Evolutionary conservation across 2,797 vertebrate species (phyloP).

Genomic region (Esox masquinongy): DNA sequence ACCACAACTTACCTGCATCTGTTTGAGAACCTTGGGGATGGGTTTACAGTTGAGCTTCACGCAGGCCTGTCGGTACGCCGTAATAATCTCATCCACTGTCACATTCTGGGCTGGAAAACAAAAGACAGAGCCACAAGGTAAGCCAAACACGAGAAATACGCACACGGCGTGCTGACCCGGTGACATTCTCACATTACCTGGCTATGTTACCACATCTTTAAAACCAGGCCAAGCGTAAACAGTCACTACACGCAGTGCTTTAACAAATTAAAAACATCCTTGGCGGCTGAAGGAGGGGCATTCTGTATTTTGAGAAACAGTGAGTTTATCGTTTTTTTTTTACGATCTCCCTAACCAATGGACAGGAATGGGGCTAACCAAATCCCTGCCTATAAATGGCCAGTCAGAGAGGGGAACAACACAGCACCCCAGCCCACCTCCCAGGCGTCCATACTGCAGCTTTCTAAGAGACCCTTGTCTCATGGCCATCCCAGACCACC

Average conservation of each 20-base stretch:
- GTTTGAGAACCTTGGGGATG: constrained; percentile 88
- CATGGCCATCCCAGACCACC: neutral
- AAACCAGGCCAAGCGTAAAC: neutral
- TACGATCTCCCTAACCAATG: neutral
- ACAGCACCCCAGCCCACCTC: neutral
- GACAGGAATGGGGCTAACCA: neutral
- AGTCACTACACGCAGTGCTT: neutral
- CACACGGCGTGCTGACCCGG: neutral
- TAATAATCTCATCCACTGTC: constrained; percentile 88
- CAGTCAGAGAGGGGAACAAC: neutral
- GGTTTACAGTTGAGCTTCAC: constrained; percentile 94
- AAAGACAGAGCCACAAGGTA: constrained; percentile 23
- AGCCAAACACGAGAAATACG: constrained; percentile 11
- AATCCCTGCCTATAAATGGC: neutral
- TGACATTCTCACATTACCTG: neutral
- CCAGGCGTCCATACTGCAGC: neutral
- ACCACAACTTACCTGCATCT: constrained; percentile 84
- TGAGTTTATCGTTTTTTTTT: neutral
- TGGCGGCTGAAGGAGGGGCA: neutral
- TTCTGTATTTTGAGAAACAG: neutral
- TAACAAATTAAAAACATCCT: neutral
- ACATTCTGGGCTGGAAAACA: constrained; percentile 87
- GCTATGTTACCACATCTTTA: neutral
- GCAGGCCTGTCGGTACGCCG: constrained; percentile 89
- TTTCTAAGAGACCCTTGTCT: neutral